These are phyloP conservation scores for Nasonia giraulti DNA, from an alignment of 1,140 invertebrate genomes.

Conservation along the genomic window DNA sequence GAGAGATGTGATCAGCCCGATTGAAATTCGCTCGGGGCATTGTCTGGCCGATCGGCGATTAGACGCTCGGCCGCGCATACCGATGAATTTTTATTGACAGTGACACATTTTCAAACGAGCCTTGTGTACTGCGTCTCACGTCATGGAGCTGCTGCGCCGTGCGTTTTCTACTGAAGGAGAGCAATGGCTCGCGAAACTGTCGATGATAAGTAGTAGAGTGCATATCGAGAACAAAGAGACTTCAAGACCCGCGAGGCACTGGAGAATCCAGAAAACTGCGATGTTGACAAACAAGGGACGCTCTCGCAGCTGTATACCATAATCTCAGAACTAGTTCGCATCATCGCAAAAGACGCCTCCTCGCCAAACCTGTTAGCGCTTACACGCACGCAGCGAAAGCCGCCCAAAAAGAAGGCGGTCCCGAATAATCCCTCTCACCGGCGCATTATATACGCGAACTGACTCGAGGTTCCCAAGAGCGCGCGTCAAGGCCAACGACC, in stretches of 20 bases:
- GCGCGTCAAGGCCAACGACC: constrained; percentile 55
- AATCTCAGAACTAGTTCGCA: not conserved
- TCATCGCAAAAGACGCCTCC: not conserved
- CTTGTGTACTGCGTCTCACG: constrained; percentile 53
- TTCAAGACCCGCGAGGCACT: no score
- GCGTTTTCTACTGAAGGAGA: not conserved
- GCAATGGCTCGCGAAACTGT: not conserved
- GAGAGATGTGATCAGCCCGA: not conserved
- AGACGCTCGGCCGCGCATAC: constrained; percentile 66
- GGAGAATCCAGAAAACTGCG: not conserved
- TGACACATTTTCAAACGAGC: constrained; percentile 68
- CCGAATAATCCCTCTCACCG: not conserved
- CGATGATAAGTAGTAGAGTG: not conserved
- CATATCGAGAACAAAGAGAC: no score
- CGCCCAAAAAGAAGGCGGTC: not conserved
- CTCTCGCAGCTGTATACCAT: not conserved
- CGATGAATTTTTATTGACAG: constrained; percentile 69
- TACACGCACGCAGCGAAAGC: not conserved
- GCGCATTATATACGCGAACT: no score
- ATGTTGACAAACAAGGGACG: not conserved
- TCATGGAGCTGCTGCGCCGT: no score
- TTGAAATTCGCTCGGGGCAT: constrained; percentile 52
- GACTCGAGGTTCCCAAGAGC: not conserved
- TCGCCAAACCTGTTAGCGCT: not conserved
- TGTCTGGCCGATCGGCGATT: constrained; percentile 62